A percentile compares a stretch with the other conserved stretches of the same genome.
Conservation (phyloP, 2,888 invertebrate species). For the Chirona hameri region DNA sequence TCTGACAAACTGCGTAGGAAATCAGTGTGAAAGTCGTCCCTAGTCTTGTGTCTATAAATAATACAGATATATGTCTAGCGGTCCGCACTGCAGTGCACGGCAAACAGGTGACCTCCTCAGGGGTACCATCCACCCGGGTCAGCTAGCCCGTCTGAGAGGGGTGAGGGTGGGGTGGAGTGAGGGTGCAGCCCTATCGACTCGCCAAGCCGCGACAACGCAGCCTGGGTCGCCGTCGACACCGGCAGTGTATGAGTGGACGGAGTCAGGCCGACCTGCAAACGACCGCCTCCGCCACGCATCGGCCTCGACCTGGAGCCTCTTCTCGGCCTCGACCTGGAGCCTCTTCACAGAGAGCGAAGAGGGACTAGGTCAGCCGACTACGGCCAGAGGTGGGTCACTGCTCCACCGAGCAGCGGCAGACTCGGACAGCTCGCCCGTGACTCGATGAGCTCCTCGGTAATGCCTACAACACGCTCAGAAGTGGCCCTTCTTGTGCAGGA, state of each 20-base stretch:
- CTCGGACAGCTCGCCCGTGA: background rate
- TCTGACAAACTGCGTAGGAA: too few relatives aligned
- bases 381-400: background rate
- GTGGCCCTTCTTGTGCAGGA: conserved; percentile 40
- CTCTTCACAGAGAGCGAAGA: background rate
- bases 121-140: background rate
- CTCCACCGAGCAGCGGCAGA: background rate
- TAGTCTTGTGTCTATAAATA: too few relatives aligned
- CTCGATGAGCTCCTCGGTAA: background rate
- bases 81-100: too few relatives aligned
- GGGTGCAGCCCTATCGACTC: too few relatives aligned
- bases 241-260: background rate
- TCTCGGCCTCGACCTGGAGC: background rate
- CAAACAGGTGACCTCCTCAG: too few relatives aligned
- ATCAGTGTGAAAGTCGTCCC: too few relatives aligned
- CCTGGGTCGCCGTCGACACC: too few relatives aligned
- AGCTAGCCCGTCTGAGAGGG: background rate
- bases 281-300: background rate
- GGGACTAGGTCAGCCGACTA: background rate
- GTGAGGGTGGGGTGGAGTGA: background rate
- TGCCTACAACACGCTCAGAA: conserved; percentile 34
- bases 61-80: too few relatives aligned
- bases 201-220: too few relatives aligned
- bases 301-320: background rate
- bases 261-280: background rate